Conservation (phyloP, 2,797 vertebrate genomes). For the Gymnodraco acuticeps region DNA sequence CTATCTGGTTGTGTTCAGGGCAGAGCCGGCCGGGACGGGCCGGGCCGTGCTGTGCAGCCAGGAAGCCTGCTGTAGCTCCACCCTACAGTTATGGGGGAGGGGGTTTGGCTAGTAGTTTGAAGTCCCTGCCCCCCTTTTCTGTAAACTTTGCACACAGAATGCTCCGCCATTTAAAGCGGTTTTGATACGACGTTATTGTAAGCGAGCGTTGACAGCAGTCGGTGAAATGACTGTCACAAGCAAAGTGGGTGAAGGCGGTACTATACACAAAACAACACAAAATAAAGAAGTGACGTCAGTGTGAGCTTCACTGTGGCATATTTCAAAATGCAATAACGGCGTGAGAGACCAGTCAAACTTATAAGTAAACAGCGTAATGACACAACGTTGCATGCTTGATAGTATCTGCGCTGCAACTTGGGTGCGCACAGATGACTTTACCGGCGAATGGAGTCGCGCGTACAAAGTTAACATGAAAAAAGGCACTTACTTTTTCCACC, state of each 20-base stretch:
- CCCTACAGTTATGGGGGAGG: slow-evolving; percentile 75
- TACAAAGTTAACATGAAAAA: not conserved
- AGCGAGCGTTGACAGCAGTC: not conserved
- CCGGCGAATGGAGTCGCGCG: slow-evolving; percentile 29
- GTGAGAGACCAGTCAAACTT: slow-evolving; percentile 22
- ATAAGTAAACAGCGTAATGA: not conserved
- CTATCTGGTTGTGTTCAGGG: not conserved
- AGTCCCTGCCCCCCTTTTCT: slow-evolving; percentile 78
- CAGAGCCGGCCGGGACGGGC: slow-evolving; percentile 24
- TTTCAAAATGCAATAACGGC: slow-evolving; percentile 12
- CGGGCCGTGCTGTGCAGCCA: slow-evolving; percentile 37
- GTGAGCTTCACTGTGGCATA: not conserved
- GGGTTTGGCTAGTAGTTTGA: slow-evolving; percentile 63
- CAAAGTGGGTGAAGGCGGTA: not conserved
- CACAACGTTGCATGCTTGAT: not conserved
- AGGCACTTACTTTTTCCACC: slow-evolving; percentile 82
- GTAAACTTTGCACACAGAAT: slow-evolving; percentile 86
- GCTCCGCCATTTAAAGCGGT: slow-evolving; percentile 83
- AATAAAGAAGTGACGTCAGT: not conserved
- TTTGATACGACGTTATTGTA: slow-evolving; percentile 38
- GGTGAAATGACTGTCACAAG: slow-evolving; percentile 7
- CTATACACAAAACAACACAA: not conserved
- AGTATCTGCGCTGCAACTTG: slow-evolving; percentile 10
- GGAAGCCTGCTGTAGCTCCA: slow-evolving; percentile 70
- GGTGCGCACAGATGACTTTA: slow-evolving; percentile 2